Evolutionary conservation across 2,888 invertebrate genomes (phyloP), one percentile per base, ranked within the genome.

Genomic region (Caenorhabditis sp.): DNA sequence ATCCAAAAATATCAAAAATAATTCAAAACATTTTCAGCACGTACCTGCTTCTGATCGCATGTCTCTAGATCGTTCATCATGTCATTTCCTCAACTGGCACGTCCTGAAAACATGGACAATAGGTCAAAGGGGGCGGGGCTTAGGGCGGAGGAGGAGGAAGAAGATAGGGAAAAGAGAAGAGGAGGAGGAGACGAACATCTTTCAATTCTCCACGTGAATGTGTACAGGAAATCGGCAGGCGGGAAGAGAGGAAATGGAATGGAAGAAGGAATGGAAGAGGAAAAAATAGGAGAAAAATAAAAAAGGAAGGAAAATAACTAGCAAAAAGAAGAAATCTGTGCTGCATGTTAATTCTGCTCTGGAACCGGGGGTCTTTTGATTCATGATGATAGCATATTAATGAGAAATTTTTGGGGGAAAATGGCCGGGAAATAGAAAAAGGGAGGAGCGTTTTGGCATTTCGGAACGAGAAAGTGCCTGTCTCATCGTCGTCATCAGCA

Each of bases 41-140:
- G 6, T 28, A 70, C 70, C 47, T 62, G 44, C n/a, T 62, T 28
- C 53, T 71, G 53, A 47, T 71, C 47, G 26, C 71, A 71, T 18
- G 24, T 62, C 71, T 71, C 71, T 11, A 71, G 47, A 32, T 62
- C 62, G 40, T 32, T 62, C 71, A 71, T 71, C 22, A 62, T 71
- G 20, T 22, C 71, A 71, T 62, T 53, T 20, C 35, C 60, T 35
- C 18, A 32, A 56, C 56, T 56, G 13, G 20, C 56, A 18, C 56
- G 56, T 56, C 32, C 56, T 56, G 56, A 32, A 56, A 56, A 28
- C 3, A 18, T 2, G 20, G 20, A 56, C 56, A 56, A 56, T 56
- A 56, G 56, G 56, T 56, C 56, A 56, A 56, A 32, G 20, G 6
- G 56, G 56, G 56, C 56, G 56, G 56, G 24, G 56, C 56, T 24